Conservation (phyloP, 2,113 vertebrate genomes). For the Campylomormyrus numenius region DNA sequence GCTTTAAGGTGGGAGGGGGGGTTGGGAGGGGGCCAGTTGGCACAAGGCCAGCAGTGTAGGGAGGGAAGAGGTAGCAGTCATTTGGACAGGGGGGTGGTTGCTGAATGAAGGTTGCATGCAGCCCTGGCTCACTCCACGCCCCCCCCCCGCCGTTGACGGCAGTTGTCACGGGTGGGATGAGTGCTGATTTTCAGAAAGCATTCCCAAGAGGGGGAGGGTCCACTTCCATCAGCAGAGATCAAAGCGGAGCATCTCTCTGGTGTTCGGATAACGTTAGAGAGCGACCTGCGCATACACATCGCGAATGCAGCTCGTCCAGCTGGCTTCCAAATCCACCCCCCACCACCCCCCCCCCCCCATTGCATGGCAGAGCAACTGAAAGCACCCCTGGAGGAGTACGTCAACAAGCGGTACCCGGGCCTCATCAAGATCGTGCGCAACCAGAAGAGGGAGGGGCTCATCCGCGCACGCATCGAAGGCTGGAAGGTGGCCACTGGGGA, state of each 20-base stretch:
- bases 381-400: conserved; percentile 83
- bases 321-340: not conserved
- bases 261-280: conserved; percentile 19
- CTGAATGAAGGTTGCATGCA: not conserved
- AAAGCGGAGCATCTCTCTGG: conserved; percentile 35
- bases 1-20: not conserved
- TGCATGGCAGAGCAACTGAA: conserved; percentile 81
- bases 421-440: conserved; percentile 95
- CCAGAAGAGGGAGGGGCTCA: conserved; percentile 87
- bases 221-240: conserved; percentile 34
- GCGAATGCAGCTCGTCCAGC: conserved; percentile 15
- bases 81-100: not conserved
- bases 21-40: not conserved
- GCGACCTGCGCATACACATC: not conserved
- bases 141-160: not conserved
- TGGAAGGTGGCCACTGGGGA: conserved; percentile 89
- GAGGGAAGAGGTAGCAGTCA: not conserved
- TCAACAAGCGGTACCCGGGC: conserved; percentile 89
- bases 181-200: not conserved
- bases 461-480: conserved; percentile 89
- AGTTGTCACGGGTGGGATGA: not conserved
- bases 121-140: not conserved
- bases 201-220: not conserved
- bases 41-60: not conserved
- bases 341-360: not conserved